Base-by-base conservation (phyloP, 1,140 invertebrate genomes). In the Temnothorax nylanderi region DNA sequence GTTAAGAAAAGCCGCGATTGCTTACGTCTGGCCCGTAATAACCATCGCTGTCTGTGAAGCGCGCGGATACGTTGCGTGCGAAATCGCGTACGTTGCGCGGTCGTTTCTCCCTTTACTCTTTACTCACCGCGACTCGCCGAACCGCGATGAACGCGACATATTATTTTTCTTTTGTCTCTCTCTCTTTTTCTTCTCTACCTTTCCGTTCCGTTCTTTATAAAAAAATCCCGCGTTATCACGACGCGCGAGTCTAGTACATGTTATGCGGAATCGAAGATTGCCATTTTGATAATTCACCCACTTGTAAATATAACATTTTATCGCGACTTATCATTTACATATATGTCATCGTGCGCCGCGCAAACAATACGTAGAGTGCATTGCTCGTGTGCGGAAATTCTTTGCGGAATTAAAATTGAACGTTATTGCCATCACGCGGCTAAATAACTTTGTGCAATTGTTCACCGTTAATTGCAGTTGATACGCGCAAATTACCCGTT, bases 141-240 rank as follows among this genome's bases (percentile, higher is more conserved):
- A 56, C 3, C 13, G 34, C 34, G n/a, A 58, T 75, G 51, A 34
- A 75, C 51, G 18, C 41, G 56, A 67, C 41, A 47, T 77, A 77
- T 64, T 77, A 64, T 64, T 77, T 77, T 44, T 64, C 54, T 64
- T 64, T 64, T 44, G 37, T 62, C 21, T 62, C 7, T 56, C 32
- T 54, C 11, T n/a, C 49, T 37, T 3, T 60, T 10, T 8, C 1
- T 62, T 62, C 5, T 26, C 21, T 44, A 37, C 0, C 34, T n/a
- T 64, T 64, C 7, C 18, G 5, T 26, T 26, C 10, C 10, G 18
- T 64, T 64, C 16, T 77, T 77, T 32, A n/a, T 5, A 77, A 77
- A 64, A 77, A 77, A 64, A 65, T 3, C 0, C 21, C 10, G 37
- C 26, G 21, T 13, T 8, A 32, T 56, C 62, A 62, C 41, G 10